Base-by-base conservation (phyloP, 1,140 invertebrate genomes). In the Pogonus chalceus region DNA sequence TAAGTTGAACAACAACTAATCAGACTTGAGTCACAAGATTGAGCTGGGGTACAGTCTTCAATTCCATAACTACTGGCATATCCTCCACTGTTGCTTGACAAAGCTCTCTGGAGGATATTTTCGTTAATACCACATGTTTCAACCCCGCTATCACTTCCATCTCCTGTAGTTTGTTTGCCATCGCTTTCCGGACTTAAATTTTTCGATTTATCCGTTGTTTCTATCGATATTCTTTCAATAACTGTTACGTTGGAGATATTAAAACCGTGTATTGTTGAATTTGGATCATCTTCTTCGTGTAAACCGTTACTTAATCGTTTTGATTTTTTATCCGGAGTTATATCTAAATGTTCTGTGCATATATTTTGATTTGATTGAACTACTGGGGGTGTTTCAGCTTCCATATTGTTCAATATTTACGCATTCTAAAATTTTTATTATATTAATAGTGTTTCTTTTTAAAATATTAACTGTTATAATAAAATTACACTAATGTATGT, bases 111-210 rank as follows among this genome's bases (percentile, higher is more conserved):
- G 39, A 71, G 56, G 10, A 61, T 60, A 52, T 57, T 52, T 58
- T 70, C 68, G 53, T 74, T 73, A 1, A 64, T 66, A 47, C 74
- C 82, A 24, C 82, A 79, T 9, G 81, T 76, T 62, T 88, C 86
- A 1, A 88, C 82, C 0, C 85, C 85, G 60, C 85, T 88, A 62
- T 88, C 86, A 62, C 84, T 88, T 23, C 85, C 87, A 53, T 86
- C 82, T 54, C 76, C 67, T 1, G 59, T 58, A 16, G 31, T 53
- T 9, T 23, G 26, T 51, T 56, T 56, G 9, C 10, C 21, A 10
- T 22, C 23, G 3, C 3, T 7, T 4, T 23, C 23, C 16, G 16
- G 4, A 20, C 20, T 46, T 20, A 20, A 4, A 18, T 49, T 22
- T 49, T 22, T 23, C 7, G 20, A 10, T 20, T 16, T 49, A 9